Evolutionary conservation across 2,888 invertebrate genomes (phyloP), one percentile per base, ranked within the genome.

Genomic region (Biston betularia): DNA sequence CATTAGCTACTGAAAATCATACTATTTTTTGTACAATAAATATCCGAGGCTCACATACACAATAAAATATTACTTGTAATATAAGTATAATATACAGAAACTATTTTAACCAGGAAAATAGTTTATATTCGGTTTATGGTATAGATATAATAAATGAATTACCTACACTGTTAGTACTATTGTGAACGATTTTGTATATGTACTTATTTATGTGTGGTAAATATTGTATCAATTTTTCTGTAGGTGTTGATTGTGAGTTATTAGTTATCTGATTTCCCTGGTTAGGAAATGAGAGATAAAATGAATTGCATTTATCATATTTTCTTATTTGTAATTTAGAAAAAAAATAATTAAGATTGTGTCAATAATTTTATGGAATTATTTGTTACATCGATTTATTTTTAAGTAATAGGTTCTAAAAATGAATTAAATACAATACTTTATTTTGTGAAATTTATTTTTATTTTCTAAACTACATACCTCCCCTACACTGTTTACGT

Each of bases 341-440:
- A 49, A 55, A n/a, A 63, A 48, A 48, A 56, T 65, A 66, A 61
- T 71, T 83, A 86, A 84, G 81, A 88, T 87, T 88, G 83, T 87
- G 85, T 89, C 85, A 84, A 84, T 86, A 79, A 83, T 48, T 86
- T 87, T 86, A 84, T 82, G 82, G 83, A 82, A 85, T 81, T 83
- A 85, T 88, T 89, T 89, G 88, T 91, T 89, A 90, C 89, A 90
- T 89, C 85, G 84, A 90, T 89, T 77, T 90, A 89, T 87, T 86
- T 86, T 84, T 89, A 91, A 90, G 89, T 81, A 76, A 62, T 63
- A 63, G 59, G 50, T 50, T 63, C 85, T 87, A 86, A 82, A 75
- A 79, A 84, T 85, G 79, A 81, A 84, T 82, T 83, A 80, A 87
- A 84, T 83, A 86, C 81, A 87, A n/a, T 83, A 86, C 81, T 88